Evolutionary conservation across 2,888 invertebrate genomes (phyloP).

Genomic region (Hydroisotoma schaefferi): DNA sequence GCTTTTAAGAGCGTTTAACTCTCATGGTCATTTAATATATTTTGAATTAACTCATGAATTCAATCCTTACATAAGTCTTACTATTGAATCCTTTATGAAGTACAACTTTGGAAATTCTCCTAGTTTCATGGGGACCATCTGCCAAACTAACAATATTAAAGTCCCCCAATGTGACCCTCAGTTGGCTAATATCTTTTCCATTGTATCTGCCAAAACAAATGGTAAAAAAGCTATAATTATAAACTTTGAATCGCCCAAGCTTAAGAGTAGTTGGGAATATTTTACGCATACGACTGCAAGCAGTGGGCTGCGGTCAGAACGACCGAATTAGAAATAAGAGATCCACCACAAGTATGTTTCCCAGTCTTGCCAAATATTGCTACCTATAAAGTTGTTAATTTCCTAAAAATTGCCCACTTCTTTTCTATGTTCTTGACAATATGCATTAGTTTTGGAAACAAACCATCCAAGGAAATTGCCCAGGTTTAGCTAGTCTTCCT

Average conservation of each 20-base stretch:
- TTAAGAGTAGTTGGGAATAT: conserved; percentile 8
- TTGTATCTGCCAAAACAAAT: conserved; percentile 25
- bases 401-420: too few relatives aligned
- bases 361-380: conserved; percentile 36
- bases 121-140: conserved; percentile 73
- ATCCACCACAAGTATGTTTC: conserved; percentile 39
- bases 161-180: conserved; percentile 78
- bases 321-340: conserved; percentile 58
- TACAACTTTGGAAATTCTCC: conserved; percentile 75
- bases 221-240: not conserved
- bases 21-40: not conserved
- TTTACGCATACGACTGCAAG: conserved; percentile 53
- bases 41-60: too few relatives aligned
- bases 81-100: conserved; percentile 79
- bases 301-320: conserved; percentile 84
- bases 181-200: conserved; percentile 77
- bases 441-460: not conserved
- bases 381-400: conserved; percentile 21
- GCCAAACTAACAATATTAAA: conserved; percentile 71
- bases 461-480: conserved; percentile 75
- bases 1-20: conserved; percentile 46
- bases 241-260: not conserved
- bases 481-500: conserved; percentile 74
- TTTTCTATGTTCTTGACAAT: too few relatives aligned
- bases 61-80: conserved; percentile 69